These are phyloP conservation scores for Sarotherodon lohbergeri DNA, from an alignment of 2,113 vertebrate species.

Conservation along the genomic window DNA sequence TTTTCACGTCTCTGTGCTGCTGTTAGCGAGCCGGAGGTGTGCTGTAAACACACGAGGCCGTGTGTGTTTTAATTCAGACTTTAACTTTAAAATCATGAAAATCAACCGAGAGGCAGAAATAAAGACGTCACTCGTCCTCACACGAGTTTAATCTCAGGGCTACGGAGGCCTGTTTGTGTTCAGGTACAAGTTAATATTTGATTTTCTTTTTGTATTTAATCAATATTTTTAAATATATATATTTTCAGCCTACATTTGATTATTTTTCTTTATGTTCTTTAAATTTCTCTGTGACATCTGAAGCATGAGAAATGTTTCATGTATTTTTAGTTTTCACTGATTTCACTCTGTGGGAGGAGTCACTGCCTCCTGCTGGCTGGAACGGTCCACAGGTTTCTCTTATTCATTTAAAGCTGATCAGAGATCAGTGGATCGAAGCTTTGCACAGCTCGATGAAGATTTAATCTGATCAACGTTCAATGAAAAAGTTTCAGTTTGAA, in stretches of 20 bases:
- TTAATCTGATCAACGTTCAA: not conserved
- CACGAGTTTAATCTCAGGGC: not conserved
- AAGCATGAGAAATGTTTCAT: fast-evolving
- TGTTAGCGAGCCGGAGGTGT: not conserved
- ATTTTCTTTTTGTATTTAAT: not conserved
- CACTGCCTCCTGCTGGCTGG: not conserved
- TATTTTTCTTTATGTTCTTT: not conserved
- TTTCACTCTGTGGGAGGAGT: not conserved
- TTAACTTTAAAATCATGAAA: not conserved
- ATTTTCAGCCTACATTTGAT: not conserved
- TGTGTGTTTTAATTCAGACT: not conserved
- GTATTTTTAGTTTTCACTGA: not conserved
- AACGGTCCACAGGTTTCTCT: not conserved
- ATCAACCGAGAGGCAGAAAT: not conserved
- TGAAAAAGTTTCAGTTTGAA: not conserved
- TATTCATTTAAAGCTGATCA: not conserved
- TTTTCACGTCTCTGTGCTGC: not conserved
- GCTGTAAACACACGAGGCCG: not conserved
- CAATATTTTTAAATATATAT: not conserved
- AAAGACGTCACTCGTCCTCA: not conserved
- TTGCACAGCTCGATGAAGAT: not conserved
- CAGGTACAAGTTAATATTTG: not conserved
- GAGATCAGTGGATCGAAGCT: not conserved
- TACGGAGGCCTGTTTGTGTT: not conserved
- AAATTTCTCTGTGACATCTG: not conserved